A percentile compares a stretch with the other conserved stretches of the same genome.
phyloP scores from a whole-genome alignment of 2,888 invertebrate species.

The Caenorhabditis becei region DNA sequence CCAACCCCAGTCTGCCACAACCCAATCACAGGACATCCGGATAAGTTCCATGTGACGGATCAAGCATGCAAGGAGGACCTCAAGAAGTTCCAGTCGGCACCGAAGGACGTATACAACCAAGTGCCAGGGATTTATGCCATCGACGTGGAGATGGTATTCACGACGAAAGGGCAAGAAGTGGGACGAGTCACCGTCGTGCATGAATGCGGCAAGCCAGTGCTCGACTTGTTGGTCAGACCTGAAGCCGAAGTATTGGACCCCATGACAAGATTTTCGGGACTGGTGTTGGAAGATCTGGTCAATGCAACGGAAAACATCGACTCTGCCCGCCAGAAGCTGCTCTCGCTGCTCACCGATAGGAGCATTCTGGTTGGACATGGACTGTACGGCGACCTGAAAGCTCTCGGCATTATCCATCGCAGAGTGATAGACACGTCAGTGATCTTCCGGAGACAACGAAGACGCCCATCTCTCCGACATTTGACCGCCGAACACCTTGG shows the following conservation, averaged over 20 bases:
- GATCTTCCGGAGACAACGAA: background rate
- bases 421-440: conserved; percentile 11
- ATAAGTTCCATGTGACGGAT: no score
- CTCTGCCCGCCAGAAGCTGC: background rate
- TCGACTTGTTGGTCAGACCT: background rate
- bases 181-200: conserved; percentile 11
- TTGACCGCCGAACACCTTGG: background rate
- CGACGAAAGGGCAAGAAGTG: conserved; percentile 1
- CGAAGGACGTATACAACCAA: no score
- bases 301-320: background rate
- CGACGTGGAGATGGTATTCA: conserved; percentile 13
- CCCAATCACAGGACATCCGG: no score
- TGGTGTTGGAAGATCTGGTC: background rate
- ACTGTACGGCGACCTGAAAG: conserved; percentile 19
- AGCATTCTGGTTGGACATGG: conserved; percentile 5
- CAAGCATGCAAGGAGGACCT: no score
- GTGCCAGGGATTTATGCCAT: background rate
- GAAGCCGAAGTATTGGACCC: background rate
- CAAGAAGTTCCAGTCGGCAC: no score
- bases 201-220: background rate
- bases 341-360: background rate
- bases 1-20: no score
- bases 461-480: conserved; percentile 12
- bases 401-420: background rate
- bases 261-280: conserved; percentile 9